A percentile compares a stretch with the other conserved stretches of the same genome.
These are phyloP conservation scores for Uloborus plumipes DNA, from an alignment of 2,888 invertebrate species.

Conservation along the genomic window DNA sequence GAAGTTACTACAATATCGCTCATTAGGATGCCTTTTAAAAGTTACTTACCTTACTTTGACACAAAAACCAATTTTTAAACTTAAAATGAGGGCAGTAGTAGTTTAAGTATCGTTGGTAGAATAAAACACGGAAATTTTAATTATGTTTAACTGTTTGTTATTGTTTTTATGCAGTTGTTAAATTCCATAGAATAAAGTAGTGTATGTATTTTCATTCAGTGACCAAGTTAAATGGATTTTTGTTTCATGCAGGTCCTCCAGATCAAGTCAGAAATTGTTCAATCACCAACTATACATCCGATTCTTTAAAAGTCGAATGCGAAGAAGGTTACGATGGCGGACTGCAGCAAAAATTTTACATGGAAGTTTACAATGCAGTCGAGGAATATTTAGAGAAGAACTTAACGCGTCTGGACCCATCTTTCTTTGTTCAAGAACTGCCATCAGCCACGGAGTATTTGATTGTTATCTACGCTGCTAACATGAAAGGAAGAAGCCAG, in stretches of 20 bases:
- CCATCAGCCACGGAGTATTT: slow-evolving; percentile 66
- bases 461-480: slow-evolving; percentile 66
- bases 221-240: slow-evolving; percentile 46
- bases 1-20: too few species aligned
- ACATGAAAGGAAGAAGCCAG: slow-evolving; percentile 65
- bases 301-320: slow-evolving; percentile 66
- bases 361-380: slow-evolving; percentile 66
- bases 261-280: slow-evolving; percentile 66
- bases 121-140: neutral
- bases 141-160: too few species aligned
- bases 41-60: too few species aligned
- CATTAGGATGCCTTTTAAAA: too few species aligned
- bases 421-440: slow-evolving; percentile 64
- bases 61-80: too few species aligned
- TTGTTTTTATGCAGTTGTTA: too few species aligned
- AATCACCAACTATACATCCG: slow-evolving; percentile 66
- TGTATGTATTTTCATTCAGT: slow-evolving; percentile 17
- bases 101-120: too few species aligned
- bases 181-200: too few species aligned
- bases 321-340: slow-evolving; percentile 66
- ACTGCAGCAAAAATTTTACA: slow-evolving; percentile 66
- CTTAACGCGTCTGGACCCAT: slow-evolving; percentile 65
- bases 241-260: slow-evolving; percentile 64
- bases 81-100: too few species aligned
- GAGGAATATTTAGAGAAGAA: slow-evolving; percentile 66